Conservation (phyloP, 1,140 invertebrate genomes). For the Micrasema longulum region DNA sequence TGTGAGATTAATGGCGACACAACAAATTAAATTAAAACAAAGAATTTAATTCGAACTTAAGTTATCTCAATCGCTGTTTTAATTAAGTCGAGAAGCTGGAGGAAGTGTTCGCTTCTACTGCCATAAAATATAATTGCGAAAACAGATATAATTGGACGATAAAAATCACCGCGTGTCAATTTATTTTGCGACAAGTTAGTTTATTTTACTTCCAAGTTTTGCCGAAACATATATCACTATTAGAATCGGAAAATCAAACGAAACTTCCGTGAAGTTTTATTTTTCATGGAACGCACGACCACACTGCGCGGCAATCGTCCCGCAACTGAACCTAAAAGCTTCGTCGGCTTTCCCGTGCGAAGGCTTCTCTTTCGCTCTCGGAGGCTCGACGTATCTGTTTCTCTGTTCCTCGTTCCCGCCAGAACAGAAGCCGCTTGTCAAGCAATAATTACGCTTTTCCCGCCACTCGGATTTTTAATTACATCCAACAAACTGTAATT, state of each 20-base stretch:
- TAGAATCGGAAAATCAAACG: neutral
- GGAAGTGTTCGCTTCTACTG: constrained; percentile 12
- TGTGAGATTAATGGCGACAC: constrained; percentile 25
- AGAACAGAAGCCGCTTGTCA: constrained; percentile 47
- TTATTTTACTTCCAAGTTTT: constrained; percentile 1
- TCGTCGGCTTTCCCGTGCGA: constrained; percentile 30
- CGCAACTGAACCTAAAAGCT: constrained; percentile 46
- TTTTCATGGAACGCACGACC: constrained; percentile 17
- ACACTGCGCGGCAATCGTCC: constrained; percentile 38
- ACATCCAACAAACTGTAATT: constrained; percentile 48
- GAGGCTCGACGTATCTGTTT: neutral
- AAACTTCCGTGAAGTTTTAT: neutral
- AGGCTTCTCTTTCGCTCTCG: constrained; percentile 3
- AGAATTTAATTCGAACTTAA: neutral
- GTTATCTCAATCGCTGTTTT: constrained; percentile 20
- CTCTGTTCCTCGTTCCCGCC: constrained; percentile 27
- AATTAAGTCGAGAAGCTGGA: constrained; percentile 13
- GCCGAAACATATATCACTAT: neutral
- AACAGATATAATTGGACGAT: constrained; percentile 33
- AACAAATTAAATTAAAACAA: constrained; percentile 19
- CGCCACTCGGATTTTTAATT: constrained; percentile 53
- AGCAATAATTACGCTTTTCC: constrained; percentile 51
- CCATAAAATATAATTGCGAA: constrained; percentile 47
- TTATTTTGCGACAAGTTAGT: constrained; percentile 13
- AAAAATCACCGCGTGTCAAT: constrained; percentile 43